Evolutionary conservation across 30 jellyfish, hydroid and myxozoan species (phyloP).

Genomic region (Aurelia sp.): DNA sequence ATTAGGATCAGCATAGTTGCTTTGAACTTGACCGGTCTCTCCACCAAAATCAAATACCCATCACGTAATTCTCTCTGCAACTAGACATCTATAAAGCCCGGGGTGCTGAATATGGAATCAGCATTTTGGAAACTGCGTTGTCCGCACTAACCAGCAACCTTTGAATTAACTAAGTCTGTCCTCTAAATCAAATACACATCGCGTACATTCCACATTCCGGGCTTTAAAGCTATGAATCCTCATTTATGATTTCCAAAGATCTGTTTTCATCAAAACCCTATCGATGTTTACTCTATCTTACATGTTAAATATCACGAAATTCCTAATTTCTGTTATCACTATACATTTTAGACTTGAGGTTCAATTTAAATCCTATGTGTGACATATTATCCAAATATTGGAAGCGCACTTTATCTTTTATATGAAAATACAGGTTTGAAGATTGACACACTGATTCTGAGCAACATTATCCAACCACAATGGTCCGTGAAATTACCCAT

Average conservation of each 20-base stretch:
- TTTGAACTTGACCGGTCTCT: constrained; percentile 58
- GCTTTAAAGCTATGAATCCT: too few relatives aligned
- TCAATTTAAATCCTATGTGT: neutral
- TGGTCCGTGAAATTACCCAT: neutral
- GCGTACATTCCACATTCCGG: too few relatives aligned
- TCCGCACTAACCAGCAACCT: too few relatives aligned
- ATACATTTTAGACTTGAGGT: neutral
- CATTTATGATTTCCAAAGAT: neutral
- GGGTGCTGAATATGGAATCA: too few relatives aligned
- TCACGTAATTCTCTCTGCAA: too few relatives aligned
- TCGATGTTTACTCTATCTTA: neutral
- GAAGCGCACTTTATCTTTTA: constrained; percentile 2
- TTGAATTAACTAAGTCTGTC: too few relatives aligned
- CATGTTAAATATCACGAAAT: constrained; percentile 8
- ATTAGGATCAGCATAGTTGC: constrained; percentile 42
- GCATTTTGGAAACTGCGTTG: too few relatives aligned
- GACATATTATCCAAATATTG: neutral
- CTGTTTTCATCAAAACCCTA: neutral
- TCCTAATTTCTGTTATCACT: neutral
- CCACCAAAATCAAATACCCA: neutral
- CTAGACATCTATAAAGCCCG: too few relatives aligned
- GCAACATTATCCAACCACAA: neutral
- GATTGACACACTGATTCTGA: constrained; percentile 5
- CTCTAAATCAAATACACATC: too few relatives aligned
- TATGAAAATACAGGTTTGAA: neutral